Percentiles rank a stretch among this genome's conserved stretches.
Evolutionary conservation across 2,797 vertebrate species (phyloP).

Genomic region (Cryptoprocta ferox): DNA sequence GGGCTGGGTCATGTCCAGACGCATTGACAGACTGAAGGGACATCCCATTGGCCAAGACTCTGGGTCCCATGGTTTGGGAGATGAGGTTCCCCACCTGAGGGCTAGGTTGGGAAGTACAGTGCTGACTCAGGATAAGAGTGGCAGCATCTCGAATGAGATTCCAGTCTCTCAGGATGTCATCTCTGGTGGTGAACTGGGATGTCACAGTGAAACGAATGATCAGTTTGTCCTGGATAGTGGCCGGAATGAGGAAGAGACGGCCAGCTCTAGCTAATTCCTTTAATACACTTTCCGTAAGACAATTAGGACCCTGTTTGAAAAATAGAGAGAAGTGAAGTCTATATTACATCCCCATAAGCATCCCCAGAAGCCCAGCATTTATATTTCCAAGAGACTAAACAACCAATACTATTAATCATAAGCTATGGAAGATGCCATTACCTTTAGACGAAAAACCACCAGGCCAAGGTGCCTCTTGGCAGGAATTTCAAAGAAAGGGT

Average conservation of each 20-base stretch:
- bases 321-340: conserved; percentile 47
- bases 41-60: conserved; percentile 1
- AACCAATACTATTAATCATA: neutral
- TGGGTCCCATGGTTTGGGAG: conserved; percentile 2
- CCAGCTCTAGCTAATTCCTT: conserved; percentile 91
- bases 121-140: conserved; percentile 84
- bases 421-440: conserved; percentile 68
- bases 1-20: conserved; percentile 63
- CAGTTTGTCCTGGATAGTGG: conserved; percentile 91
- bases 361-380: neutral
- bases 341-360: neutral
- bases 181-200: conserved; percentile 94
- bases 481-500: conserved; percentile 95
- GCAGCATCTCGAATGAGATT: conserved; percentile 91
- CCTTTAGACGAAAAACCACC: conserved; percentile 97
- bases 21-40: conserved; percentile 58
- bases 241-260: conserved; percentile 94
- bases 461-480: conserved; percentile 95
- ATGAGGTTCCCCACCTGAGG: conserved; percentile 69
- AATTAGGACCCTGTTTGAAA: conserved; percentile 91
- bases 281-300: conserved; percentile 93
- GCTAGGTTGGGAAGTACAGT: conserved; percentile 60
- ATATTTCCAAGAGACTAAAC: neutral
- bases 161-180: conserved; percentile 96
- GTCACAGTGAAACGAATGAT: conserved; percentile 97